A percentile compares a stretch with the other conserved stretches of the same genome.
Conservation (phyloP, 2,113 vertebrate genomes). For the Bambusicola thoracicus region DNA sequence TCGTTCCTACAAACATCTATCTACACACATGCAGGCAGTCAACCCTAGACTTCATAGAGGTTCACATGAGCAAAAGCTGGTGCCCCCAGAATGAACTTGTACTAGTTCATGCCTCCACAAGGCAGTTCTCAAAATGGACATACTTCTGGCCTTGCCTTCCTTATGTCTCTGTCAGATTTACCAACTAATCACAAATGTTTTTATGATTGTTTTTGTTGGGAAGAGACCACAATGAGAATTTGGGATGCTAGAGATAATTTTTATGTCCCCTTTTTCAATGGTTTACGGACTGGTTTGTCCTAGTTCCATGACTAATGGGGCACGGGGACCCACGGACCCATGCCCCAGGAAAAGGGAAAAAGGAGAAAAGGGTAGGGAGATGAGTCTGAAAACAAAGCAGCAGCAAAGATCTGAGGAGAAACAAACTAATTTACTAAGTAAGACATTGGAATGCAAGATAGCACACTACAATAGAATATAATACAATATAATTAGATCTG, state of each 20-base stretch:
- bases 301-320: too few species aligned
- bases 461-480: too few species aligned
- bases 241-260: background rate
- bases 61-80: background rate
- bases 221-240: background rate
- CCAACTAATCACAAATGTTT: background rate
- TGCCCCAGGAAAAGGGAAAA: too few species aligned
- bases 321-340: too few species aligned
- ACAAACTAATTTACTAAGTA: too few species aligned
- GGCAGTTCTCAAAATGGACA: accelerated
- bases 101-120: background rate
- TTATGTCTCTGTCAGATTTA: background rate
- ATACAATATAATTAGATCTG: too few species aligned
- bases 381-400: too few species aligned
- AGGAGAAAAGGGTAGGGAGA: too few species aligned
- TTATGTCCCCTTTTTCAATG: background rate
- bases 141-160: background rate
- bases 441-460: too few species aligned
- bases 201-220: background rate
- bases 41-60: background rate
- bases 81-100: background rate
- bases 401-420: too few species aligned
- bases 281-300: too few species aligned
- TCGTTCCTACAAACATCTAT: background rate
- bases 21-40: accelerated